Evolutionary conservation across 2,888 invertebrate species (phyloP).

Genomic region (Campaea margaritaria): DNA sequence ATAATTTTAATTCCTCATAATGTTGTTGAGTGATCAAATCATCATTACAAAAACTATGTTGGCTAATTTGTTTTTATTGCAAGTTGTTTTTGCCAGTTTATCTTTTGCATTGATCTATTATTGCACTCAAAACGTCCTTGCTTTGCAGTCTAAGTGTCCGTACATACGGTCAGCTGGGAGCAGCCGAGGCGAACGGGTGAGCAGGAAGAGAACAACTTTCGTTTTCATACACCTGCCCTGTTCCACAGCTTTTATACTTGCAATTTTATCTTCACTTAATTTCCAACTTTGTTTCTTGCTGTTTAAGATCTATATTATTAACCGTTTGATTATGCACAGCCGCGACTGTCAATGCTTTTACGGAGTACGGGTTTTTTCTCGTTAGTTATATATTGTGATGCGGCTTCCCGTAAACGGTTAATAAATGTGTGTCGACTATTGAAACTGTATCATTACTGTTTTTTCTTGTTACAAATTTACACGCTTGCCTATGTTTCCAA

Average conservation of each 20-base stretch:
- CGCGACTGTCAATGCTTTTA: constrained; percentile 43
- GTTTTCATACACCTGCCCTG: constrained; percentile 83
- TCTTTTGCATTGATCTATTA: constrained; percentile 44
- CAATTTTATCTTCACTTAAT: constrained; percentile 48
- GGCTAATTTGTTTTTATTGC: constrained; percentile 27
- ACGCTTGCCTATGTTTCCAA: constrained; percentile 5
- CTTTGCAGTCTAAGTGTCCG: constrained; percentile 56
- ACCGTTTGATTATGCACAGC: not conserved
- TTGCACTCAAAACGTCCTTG: constrained; percentile 49
- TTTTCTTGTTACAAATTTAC: constrained; percentile 3
- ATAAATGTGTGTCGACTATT: constrained; percentile 25
- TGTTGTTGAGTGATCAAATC: constrained; percentile 20
- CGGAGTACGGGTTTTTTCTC: constrained; percentile 41
- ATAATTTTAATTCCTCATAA: no score
- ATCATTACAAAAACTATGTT: constrained; percentile 29
- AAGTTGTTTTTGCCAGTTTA: constrained; percentile 31
- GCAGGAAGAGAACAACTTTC: constrained; percentile 85
- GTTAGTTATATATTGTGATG: constrained; percentile 42
- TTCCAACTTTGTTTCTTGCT: constrained; percentile 46
- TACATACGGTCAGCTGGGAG: constrained; percentile 53
- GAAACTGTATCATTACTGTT: constrained; percentile 34
- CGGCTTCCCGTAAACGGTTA: constrained; percentile 31
- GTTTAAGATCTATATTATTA: constrained; percentile 21
- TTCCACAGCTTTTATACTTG: constrained; percentile 68
- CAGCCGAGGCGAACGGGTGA: constrained; percentile 75